A percentile compares a stretch with the other conserved stretches of the same genome.
Evolutionary conservation across 2,113 vertebrate genomes (phyloP).

Genomic region (Pterophyllum scalare): DNA sequence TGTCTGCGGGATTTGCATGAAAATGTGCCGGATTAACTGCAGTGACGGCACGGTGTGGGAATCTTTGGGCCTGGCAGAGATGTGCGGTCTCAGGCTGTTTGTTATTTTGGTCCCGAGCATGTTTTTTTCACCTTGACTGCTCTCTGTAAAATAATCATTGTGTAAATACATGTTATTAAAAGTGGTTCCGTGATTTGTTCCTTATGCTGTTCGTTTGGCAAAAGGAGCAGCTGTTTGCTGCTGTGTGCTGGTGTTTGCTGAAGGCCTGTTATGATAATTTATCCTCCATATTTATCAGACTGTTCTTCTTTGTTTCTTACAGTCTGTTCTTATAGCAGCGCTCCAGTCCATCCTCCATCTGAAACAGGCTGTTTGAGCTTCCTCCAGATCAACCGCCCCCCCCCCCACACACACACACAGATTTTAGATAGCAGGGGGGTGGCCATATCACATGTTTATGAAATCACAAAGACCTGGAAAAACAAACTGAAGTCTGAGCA

Average conservation of each 20-base stretch:
- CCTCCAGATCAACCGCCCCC: background rate
- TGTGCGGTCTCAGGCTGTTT: background rate
- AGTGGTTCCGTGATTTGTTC: background rate
- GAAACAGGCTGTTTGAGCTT: fast-evolving
- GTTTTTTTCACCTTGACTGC: background rate
- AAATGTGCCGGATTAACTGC: background rate
- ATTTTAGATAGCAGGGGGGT: no score
- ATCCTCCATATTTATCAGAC: background rate
- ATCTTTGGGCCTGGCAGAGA: background rate
- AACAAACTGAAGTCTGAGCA: background rate
- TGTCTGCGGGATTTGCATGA: background rate
- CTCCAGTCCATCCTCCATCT: background rate
- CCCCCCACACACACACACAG: no score
- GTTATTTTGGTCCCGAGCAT: background rate
- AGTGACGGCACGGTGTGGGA: background rate
- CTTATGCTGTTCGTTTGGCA: background rate
- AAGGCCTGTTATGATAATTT: background rate
- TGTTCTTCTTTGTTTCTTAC: background rate
- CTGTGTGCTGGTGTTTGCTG: background rate
- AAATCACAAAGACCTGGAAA: background rate
- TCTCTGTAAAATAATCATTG: background rate
- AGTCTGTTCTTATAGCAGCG: background rate
- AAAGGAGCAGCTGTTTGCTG: background rate
- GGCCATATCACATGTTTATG: background rate
- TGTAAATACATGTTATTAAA: background rate